A percentile compares a stretch with the other conserved stretches of the same genome.
These are phyloP conservation scores for Nineta flava DNA, from an alignment of 2,888 invertebrate species.

Conservation along the genomic window DNA sequence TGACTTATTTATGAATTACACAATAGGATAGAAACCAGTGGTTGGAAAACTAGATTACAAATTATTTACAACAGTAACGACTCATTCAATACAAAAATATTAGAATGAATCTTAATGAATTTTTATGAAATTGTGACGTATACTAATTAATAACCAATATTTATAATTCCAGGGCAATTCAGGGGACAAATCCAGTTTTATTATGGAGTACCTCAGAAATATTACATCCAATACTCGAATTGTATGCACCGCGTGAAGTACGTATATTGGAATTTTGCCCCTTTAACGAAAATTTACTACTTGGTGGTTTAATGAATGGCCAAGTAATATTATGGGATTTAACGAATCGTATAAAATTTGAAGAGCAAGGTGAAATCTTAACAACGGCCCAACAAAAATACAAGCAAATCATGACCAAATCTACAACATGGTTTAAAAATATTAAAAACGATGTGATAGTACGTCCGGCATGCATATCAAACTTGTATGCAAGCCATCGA, in stretches of 20 bases:
- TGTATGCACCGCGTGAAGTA: conserved; percentile 51
- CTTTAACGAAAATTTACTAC: conserved; percentile 45
- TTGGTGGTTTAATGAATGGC: conserved; percentile 59
- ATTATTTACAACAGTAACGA: too few relatives aligned
- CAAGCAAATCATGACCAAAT: conserved; percentile 38
- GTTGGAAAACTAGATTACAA: too few relatives aligned
- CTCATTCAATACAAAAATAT: too few relatives aligned
- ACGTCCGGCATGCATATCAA: conserved; percentile 41
- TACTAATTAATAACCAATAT: conserved; percentile 6
- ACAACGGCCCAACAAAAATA: conserved; percentile 47
- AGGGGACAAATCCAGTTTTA: conserved; percentile 47
- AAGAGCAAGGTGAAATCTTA: conserved; percentile 43
- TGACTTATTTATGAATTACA: too few relatives aligned
- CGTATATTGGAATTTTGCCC: conserved; percentile 51
- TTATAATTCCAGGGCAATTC: conserved; percentile 30
- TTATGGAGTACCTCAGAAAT: conserved; percentile 62
- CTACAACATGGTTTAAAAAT: conserved; percentile 54
- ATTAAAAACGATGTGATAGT: conserved; percentile 40
- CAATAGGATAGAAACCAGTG: too few relatives aligned
- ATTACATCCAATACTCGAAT: conserved; percentile 48
- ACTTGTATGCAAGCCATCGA: conserved; percentile 43
- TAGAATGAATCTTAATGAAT: too few relatives aligned
- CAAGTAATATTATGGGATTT: conserved; percentile 58
- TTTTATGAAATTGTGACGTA: background rate
- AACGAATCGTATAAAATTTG: conserved; percentile 40